Percentiles rank a stretch among this genome's conserved stretches.
Evolutionary conservation across 2,797 vertebrate species (phyloP).

Genomic region (Amniataba percoides): DNA sequence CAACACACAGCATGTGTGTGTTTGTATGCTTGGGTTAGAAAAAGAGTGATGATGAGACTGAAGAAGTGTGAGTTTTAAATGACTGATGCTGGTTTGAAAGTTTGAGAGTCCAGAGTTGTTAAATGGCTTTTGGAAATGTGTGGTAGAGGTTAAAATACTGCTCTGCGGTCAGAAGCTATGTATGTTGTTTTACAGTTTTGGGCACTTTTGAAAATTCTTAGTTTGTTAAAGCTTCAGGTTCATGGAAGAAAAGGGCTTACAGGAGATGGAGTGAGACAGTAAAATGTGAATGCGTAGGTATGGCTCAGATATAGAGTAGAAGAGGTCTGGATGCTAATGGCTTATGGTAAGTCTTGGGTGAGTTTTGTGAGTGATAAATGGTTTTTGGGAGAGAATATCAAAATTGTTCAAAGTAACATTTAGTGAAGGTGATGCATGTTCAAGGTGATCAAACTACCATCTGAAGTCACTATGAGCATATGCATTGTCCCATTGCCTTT

Average conservation of each 20-base stretch:
- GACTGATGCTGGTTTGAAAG: background rate
- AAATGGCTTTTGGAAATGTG: conserved; percentile 2
- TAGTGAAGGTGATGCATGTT: background rate
- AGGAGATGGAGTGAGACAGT: background rate
- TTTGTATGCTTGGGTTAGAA: background rate
- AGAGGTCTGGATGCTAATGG: background rate
- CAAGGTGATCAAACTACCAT: background rate
- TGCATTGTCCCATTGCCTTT: background rate
- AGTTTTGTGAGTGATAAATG: background rate
- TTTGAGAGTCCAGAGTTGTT: background rate
- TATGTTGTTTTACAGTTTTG: background rate
- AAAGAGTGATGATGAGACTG: background rate
- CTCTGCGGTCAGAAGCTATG: background rate
- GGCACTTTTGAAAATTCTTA: background rate
- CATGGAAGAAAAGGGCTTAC: background rate
- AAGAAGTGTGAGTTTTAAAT: background rate
- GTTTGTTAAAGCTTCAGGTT: background rate
- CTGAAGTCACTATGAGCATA: background rate
- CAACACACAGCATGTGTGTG: background rate
- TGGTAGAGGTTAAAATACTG: conserved; percentile 8
- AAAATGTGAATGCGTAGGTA: background rate
- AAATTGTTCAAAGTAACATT: background rate
- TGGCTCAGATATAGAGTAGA: background rate
- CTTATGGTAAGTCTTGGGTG: background rate
- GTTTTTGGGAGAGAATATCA: background rate